Percentiles rank a stretch among this genome's conserved stretches.
These are phyloP conservation scores for Polyommatus iphigenia DNA, from an alignment of 2,888 invertebrate species.

Conservation along the genomic window DNA sequence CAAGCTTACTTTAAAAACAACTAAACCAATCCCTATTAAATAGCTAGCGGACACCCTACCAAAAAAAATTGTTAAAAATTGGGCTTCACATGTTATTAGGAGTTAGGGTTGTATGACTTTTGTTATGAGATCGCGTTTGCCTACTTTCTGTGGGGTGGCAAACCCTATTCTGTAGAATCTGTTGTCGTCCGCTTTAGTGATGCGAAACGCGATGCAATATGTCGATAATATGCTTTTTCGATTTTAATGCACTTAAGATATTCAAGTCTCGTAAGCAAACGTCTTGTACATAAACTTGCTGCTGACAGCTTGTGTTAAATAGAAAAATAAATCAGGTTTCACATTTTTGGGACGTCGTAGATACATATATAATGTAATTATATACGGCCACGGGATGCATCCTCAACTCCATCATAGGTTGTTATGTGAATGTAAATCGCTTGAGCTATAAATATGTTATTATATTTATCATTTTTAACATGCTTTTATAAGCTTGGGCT, in stretches of 20 bases:
- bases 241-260: constrained; percentile 11
- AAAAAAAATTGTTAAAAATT: constrained; percentile 48
- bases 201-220: constrained; percentile 35
- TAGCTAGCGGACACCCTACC: constrained; percentile 65
- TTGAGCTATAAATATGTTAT: no score
- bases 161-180: constrained; percentile 58
- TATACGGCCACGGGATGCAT: no score
- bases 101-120: constrained; percentile 64
- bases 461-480: no score
- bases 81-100: constrained; percentile 50
- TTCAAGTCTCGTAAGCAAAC: not conserved
- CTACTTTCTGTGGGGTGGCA: constrained; percentile 57
- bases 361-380: not conserved
- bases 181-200: constrained; percentile 48
- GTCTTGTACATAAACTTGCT: not conserved
- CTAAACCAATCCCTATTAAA: constrained; percentile 63
- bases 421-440: no score
- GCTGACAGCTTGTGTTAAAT: not conserved
- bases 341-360: not conserved
- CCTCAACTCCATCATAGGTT: no score
- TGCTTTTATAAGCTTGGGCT: no score
- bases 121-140: constrained; percentile 58
- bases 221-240: constrained; percentile 8
- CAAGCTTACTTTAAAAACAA: constrained; percentile 46
- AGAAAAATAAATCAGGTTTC: not conserved